Conservation (phyloP, 2,888 invertebrate genomes). For the Sclerodermus sp. region DNA sequence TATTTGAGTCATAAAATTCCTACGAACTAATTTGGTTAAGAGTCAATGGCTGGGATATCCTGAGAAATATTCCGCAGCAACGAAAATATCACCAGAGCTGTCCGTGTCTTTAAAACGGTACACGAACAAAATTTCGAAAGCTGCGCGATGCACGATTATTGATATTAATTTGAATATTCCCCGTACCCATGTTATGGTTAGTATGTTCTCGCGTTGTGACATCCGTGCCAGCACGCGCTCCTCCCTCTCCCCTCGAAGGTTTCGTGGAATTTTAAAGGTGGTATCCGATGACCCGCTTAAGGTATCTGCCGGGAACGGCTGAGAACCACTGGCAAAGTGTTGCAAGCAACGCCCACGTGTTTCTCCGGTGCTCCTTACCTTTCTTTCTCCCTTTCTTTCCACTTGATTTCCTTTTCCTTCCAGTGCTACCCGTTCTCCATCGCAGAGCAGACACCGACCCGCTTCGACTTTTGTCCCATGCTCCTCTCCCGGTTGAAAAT, state of each 20-base stretch:
- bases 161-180: slow-evolving; percentile 22
- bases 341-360: slow-evolving; percentile 19
- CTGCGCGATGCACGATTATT: slow-evolving; percentile 14
- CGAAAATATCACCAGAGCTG: slow-evolving; percentile 8
- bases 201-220: slow-evolving; percentile 1
- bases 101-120: slow-evolving; percentile 1
- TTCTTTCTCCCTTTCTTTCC: not conserved
- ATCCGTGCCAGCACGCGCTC: slow-evolving; percentile 4
- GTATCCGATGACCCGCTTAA: slow-evolving; percentile 1
- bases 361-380: not conserved
- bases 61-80: not conserved
- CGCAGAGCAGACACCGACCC: slow-evolving; percentile 3
- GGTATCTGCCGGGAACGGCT: not conserved
- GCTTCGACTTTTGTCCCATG: slow-evolving; percentile 2
- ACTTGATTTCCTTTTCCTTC: not conserved
- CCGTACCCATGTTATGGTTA: slow-evolving; percentile 6
- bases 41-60: no score
- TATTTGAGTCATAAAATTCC: no score
- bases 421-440: not conserved
- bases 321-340: slow-evolving; percentile 16
- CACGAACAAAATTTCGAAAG: slow-evolving; percentile 12
- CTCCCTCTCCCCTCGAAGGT: slow-evolving; percentile 6
- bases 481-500: no score
- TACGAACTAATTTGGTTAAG: no score
- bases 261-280: no score